Evolutionary conservation across 1,140 invertebrate genomes (phyloP), one percentile per base, ranked within the genome.

Genomic region (Saxidomus purpurata): DNA sequence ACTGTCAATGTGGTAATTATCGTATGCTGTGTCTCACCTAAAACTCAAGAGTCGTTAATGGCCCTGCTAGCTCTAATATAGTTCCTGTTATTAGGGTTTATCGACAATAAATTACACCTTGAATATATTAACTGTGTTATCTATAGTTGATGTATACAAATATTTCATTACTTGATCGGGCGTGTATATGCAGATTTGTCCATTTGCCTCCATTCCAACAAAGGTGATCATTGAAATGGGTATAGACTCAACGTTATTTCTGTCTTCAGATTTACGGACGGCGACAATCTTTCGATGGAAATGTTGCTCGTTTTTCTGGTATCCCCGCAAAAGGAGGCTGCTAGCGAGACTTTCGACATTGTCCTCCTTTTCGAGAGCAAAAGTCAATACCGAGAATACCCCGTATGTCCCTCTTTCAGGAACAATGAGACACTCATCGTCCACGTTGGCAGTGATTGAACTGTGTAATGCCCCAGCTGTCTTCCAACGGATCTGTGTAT

Each of bases 391-490:
- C 22, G 81, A 83, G 36, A 83, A 49, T 6, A 83, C 61, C 0
- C 52, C 61, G 25, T 83, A 83, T 19, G 63, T 49, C 9, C 81
- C 81, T 22, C 15, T 69, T 69, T 83, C 81, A 17, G 61, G 61
- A 17, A 83, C 81, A 8, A 49, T 43, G 2, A 83, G 22, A 22
- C 81, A 83, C 0, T 22, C 11, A 0, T 55, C 28, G 28, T 52
- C 15, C 36, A 1, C 15, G 47, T 25, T 55, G 11, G 77, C 47
- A 40, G 28, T 31, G 28, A 59, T 80, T 52, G 13, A 9, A 36
- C 47, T 80, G 9, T 34, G 0, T 28, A 47, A n/a, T 4, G 47
- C 22, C 4, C 40, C 25, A 31, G 36, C 22, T 22, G 81, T 0
- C 25, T 47, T 47, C 81, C 81, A 83, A 13, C 52, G 19, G 8